Evolutionary conservation across 2,888 invertebrate species (phyloP).

Genomic region (Drosophila barbarae): DNA sequence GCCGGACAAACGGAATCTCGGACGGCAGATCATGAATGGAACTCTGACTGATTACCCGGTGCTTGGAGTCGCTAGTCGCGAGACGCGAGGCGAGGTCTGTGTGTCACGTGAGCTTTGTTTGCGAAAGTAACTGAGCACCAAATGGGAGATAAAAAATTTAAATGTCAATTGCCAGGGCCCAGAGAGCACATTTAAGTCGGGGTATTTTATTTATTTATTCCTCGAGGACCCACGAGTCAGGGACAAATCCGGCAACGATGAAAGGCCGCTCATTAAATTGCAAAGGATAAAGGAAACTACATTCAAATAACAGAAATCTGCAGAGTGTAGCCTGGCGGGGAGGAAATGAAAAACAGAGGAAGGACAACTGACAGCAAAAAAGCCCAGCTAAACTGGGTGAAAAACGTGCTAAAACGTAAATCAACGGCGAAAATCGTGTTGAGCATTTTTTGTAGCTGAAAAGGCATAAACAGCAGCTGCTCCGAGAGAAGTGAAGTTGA

Average conservation of each 20-base stretch:
- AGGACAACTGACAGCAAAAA: constrained; percentile 21
- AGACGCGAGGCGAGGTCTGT: constrained; percentile 7
- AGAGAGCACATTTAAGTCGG: constrained; percentile 7
- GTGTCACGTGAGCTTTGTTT: constrained; percentile 21
- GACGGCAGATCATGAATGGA: constrained; percentile 34
- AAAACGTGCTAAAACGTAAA: constrained; percentile 74
- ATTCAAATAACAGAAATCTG: constrained; percentile 51
- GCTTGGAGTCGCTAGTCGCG: not conserved
- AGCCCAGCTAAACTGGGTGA: constrained; percentile 51
- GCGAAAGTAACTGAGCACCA: constrained; percentile 17
- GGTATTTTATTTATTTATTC: constrained; percentile 16
- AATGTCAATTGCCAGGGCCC: constrained; percentile 21
- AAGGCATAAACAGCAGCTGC: constrained; percentile 56
- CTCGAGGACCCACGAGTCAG: constrained; percentile 33
- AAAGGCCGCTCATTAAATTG: constrained; percentile 65
- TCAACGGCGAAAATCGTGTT: constrained; percentile 73
- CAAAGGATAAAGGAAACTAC: constrained; percentile 35
- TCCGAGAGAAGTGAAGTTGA: constrained; percentile 48
- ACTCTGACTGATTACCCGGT: constrained; percentile 38
- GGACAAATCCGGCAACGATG: constrained; percentile 45
- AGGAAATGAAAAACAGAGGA: constrained; percentile 37
- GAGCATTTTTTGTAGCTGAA: constrained; percentile 58
- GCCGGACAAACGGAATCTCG: constrained; percentile 50
- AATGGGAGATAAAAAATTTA: constrained; percentile 20
- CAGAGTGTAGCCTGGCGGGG: constrained; percentile 57